Evolutionary conservation across 1,140 invertebrate species (phyloP).

Genomic region (Drosophila burlai): DNA sequence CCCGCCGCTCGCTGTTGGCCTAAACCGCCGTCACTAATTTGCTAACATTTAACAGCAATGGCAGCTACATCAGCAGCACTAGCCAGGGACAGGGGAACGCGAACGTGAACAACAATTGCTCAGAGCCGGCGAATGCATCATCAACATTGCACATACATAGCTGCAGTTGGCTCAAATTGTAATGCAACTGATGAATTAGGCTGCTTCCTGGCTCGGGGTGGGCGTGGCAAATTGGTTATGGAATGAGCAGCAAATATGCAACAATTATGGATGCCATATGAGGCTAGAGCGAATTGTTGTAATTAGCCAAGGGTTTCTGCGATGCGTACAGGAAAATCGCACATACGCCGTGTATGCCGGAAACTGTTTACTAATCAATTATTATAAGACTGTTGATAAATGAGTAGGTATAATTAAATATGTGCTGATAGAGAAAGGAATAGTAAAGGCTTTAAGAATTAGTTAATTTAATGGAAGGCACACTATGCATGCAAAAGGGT

Average conservation of each 20-base stretch:
- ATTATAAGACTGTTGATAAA: neutral
- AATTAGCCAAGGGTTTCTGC: constrained; percentile 41
- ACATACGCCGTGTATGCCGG: constrained; percentile 7
- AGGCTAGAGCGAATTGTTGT: constrained; percentile 46
- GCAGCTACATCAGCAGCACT: constrained; percentile 38
- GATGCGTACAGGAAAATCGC: constrained; percentile 1
- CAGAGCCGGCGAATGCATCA: constrained; percentile 44
- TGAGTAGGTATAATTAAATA: too few relatives aligned
- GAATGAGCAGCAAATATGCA: constrained; percentile 57
- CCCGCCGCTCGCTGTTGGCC: constrained; percentile 36
- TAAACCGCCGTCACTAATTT: constrained; percentile 72
- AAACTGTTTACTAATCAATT: neutral
- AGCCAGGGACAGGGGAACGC: constrained; percentile 10
- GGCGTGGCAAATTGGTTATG: constrained; percentile 19
- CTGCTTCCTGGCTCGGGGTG: constrained; percentile 13
- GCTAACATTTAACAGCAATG: constrained; percentile 71
- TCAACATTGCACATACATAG: constrained; percentile 32
- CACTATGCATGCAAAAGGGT: too few relatives aligned
- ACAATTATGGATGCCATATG: constrained; percentile 56
- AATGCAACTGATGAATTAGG: constrained; percentile 61
- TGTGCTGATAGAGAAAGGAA: too few relatives aligned
- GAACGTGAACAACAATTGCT: constrained; percentile 26
- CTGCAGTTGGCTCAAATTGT: constrained; percentile 56
- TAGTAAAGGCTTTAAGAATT: too few relatives aligned
- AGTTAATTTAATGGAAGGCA: too few relatives aligned